Evolutionary conservation across 2,888 invertebrate genomes (phyloP).

Genomic region (Zelleria hepariella): DNA sequence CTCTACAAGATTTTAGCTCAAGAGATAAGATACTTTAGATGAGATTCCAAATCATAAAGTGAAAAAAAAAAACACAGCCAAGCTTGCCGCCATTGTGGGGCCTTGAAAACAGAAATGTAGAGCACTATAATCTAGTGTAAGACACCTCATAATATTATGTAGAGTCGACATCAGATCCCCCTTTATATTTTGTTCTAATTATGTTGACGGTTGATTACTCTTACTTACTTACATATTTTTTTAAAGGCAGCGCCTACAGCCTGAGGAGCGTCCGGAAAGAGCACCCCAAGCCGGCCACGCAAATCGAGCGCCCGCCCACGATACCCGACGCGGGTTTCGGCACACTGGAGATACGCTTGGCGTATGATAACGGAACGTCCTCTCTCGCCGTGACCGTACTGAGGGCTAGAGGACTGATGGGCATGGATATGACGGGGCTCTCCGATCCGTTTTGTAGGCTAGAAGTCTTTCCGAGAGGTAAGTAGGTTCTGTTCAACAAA

Average conservation of each 20-base stretch:
- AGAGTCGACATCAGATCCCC: too few species aligned
- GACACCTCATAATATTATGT: too few species aligned
- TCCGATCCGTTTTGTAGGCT: constrained; percentile 92
- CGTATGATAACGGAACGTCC: constrained; percentile 82
- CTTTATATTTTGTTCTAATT: too few species aligned
- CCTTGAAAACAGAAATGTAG: too few species aligned
- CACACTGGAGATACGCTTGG: constrained; percentile 79
- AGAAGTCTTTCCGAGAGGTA: constrained; percentile 80
- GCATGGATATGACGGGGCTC: constrained; percentile 88
- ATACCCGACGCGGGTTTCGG: constrained; percentile 62
- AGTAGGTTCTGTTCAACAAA: constrained; percentile 10
- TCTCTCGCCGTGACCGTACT: constrained; percentile 86
- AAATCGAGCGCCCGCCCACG: constrained; percentile 46
- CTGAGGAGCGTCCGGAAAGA: constrained; percentile 49
- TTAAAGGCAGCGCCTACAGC: constrained; percentile 64
- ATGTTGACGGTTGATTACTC: too few species aligned
- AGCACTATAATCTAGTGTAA: too few species aligned
- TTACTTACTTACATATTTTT: too few species aligned
- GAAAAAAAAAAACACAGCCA: too few species aligned
- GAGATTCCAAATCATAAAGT: too few species aligned
- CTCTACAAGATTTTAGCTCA: too few species aligned
- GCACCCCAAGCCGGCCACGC: constrained; percentile 31
- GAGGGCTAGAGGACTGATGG: constrained; percentile 82
- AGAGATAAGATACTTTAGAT: too few species aligned
- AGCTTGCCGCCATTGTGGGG: too few species aligned